Evolutionary conservation across 1,140 invertebrate genomes (phyloP), one percentile per base, ranked within the genome.

Genomic region (Aphaenogaster rudis): DNA sequence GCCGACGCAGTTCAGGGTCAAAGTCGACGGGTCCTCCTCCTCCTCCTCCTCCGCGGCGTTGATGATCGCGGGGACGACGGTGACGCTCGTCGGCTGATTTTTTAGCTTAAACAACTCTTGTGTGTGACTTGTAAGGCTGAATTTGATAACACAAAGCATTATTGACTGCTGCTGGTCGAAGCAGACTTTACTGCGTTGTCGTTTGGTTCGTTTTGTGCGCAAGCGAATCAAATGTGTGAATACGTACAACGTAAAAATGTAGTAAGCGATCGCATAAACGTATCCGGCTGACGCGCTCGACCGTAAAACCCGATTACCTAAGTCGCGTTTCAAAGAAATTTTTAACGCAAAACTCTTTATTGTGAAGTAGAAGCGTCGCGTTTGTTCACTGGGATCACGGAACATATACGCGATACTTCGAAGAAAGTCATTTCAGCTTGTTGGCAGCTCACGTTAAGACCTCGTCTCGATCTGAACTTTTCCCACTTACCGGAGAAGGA

Each of bases 41-140:
- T 84, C 80, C 57, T 90, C 84, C 45, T 89, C 89, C 45, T 89
- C 85, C 48, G 80, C 87, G 57, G 72, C 61, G 15, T 36, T 21
- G 9, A 7, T 9, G 15, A 28, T n/a, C n/a, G 76, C 59, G 50
- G 33, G 28, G 64, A 64, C 85, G 57, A 59, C 86, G 63, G 88
- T 84, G 87, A 86, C 59, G 64, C 57, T 79, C 85, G 86, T 77
- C 72, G 90, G 63, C 59, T 28, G 21, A 69, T 39, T 69, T 21
- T 45, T 69, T 4, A 8, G 21, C n/a, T 21, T 69, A 69, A 69
- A 69, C 66, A 39, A 69, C 39, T 2, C 39, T 33, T 17, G 33
- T 45, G 45, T 7, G 9, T 9, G 21, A 28, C 21, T 28, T 28
- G 21, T 4, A 9, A 11, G 39, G 42, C 11, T 45, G 66, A 21